These are phyloP conservation scores for Haliclystus octoradiatus DNA, from an alignment of 30 jellyfish, hydroid and myxozoan genomes.

Conservation along the genomic window DNA sequence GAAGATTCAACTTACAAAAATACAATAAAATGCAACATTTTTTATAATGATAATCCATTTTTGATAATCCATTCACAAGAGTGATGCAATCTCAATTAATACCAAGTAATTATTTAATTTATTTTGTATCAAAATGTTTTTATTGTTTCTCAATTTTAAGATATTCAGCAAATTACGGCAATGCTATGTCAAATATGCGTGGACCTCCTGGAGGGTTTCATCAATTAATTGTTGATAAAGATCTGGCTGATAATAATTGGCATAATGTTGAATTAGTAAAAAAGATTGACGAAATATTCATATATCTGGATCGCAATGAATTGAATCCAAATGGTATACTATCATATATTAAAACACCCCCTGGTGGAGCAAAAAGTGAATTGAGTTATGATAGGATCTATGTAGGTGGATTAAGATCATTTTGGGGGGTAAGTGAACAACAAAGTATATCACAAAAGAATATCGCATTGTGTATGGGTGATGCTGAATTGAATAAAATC, in stretches of 20 bases:
- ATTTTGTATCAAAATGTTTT: too few relatives aligned
- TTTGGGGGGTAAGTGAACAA: slow-evolving; percentile 49
- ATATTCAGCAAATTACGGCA: slow-evolving; percentile 94
- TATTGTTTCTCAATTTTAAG: too few relatives aligned
- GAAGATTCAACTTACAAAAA: too few relatives aligned
- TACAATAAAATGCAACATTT: too few relatives aligned
- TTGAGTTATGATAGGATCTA: slow-evolving; percentile 57
- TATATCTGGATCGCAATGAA: background rate
- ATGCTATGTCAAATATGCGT: slow-evolving; percentile 56
- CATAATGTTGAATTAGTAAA: slow-evolving; percentile 78
- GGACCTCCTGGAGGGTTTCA: slow-evolving; percentile 83
- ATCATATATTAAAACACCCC: background rate
- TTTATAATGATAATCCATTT: too few relatives aligned
- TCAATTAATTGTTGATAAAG: slow-evolving; percentile 80
- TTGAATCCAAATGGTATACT: background rate
- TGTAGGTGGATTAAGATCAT: slow-evolving; percentile 71
- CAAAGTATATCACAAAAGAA: slow-evolving; percentile 70
- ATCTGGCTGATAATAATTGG: slow-evolving; percentile 94
- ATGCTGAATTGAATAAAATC: slow-evolving; percentile 10
- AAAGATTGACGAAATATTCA: slow-evolving; percentile 54
- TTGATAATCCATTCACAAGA: too few relatives aligned
- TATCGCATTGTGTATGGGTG: slow-evolving; percentile 42
- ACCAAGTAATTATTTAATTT: too few relatives aligned
- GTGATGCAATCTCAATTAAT: too few relatives aligned
- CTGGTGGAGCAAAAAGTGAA: slow-evolving; percentile 62